Conservation (phyloP, 2,888 invertebrate genomes). For the Spodoptera exigua region DNA sequence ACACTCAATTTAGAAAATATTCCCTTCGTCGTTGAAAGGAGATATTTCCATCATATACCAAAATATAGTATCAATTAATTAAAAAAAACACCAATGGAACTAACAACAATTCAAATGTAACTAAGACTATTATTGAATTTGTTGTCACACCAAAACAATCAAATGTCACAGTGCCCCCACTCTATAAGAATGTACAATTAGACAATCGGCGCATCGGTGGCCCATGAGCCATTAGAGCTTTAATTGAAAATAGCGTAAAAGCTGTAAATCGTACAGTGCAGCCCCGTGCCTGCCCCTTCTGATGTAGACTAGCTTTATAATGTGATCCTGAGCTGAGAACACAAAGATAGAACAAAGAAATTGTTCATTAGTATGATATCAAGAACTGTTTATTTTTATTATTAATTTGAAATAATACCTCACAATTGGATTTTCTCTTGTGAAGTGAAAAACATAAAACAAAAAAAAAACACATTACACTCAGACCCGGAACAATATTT, state of each 20-base stretch:
- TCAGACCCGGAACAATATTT: too few species aligned
- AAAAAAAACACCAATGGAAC: too few species aligned
- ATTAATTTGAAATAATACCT: too few species aligned
- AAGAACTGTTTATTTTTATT: too few species aligned
- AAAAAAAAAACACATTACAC: too few species aligned
- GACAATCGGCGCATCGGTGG: constrained; percentile 88
- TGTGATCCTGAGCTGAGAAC: background rate
- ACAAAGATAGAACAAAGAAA: background rate
- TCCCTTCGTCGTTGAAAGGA: too few species aligned
- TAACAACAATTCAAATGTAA: too few species aligned
- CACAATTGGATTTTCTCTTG: too few species aligned
- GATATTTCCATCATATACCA: too few species aligned
- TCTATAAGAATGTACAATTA: constrained; percentile 75
- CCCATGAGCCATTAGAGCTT: constrained; percentile 91
- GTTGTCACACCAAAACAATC: constrained; percentile 56
- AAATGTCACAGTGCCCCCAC: constrained; percentile 60
- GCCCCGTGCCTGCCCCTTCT: constrained; percentile 62
- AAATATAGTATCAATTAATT: too few species aligned
- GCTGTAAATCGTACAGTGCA: constrained; percentile 90
- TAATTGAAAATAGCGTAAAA: constrained; percentile 92
- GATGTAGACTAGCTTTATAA: constrained; percentile 7
- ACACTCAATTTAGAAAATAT: too few species aligned
- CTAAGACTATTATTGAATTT: background rate
- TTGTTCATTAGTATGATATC: background rate
- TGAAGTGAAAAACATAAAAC: too few species aligned